Base-by-base conservation (phyloP, 2,797 vertebrate genomes). In the Peromyscus melanophrys region DNA sequence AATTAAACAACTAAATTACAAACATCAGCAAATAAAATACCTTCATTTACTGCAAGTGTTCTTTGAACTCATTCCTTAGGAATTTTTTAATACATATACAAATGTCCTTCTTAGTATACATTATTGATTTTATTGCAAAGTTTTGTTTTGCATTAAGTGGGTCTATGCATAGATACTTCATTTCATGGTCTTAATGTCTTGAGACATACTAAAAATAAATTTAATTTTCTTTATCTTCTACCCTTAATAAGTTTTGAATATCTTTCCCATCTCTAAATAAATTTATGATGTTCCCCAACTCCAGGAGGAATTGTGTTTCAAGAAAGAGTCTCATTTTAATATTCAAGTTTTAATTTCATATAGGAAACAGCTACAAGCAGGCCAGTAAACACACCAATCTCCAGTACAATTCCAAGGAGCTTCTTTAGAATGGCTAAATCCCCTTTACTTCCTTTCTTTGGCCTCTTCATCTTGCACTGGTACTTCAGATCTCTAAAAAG, bases 361-460 rank as follows among this genome's bases (percentile, higher is more conserved):
- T 76, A 69, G 37, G 25, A 81, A 84, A 2, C 14, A 25, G 4
- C 55, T 34, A 80, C 46, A 52, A 80, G 49, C 75, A 49, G 27
- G 27, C 14, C 31, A 46, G 49, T 80, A 80, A 80, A 52, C 13
- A 77, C 43, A 17, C 46, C 17, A 29, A 16, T 46, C 75, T 77
- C 29, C 11, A 49, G 14, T 78, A 14, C 31, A 40, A 55, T 49
- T 43, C 14, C 3, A 16, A 78, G 27, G 19, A 91, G 3, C 77
- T 46, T 10, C 0, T 31, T 17, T 43, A 11, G 40, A 57, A 14
- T 0, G 31, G 13, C 34, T 1, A 14, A 75, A 52, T 9, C 25
- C 17, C 0, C 14, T 6, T 76, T 76, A 43, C 23, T 71, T 49
- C 49, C 46, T 46, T 46, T 3, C 49, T 92, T 78, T 52, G 21